Conservation (phyloP, 2,113 vertebrate species). For the Verasper variegatus region DNA sequence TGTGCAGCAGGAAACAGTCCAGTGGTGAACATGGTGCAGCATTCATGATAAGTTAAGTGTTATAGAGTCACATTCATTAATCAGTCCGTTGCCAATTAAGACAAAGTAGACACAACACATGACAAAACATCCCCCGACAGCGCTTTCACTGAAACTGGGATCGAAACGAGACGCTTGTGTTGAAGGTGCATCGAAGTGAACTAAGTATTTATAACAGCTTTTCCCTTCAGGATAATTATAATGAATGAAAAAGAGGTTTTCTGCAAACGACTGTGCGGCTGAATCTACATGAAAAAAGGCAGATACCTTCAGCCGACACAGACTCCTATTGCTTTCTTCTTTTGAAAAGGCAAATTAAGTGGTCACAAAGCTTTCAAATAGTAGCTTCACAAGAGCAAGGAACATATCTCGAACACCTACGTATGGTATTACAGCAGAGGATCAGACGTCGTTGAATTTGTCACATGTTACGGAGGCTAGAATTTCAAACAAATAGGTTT, state of each 20-base stretch:
- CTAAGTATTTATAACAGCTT: slow-evolving; percentile 23
- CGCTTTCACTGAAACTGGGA: slow-evolving; percentile 5
- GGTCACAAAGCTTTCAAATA: slow-evolving; percentile 30
- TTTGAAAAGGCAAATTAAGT: slow-evolving; percentile 48
- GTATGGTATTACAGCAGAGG: slow-evolving; percentile 19
- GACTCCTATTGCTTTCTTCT: slow-evolving; percentile 53
- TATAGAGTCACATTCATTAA: slow-evolving; percentile 64
- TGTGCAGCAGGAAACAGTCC: slow-evolving; percentile 47
- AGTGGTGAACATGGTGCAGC: slow-evolving; percentile 59
- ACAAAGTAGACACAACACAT: slow-evolving; percentile 11
- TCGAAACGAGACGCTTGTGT: slow-evolving; percentile 17
- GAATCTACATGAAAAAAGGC: not conserved
- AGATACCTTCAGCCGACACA: slow-evolving; percentile 12
- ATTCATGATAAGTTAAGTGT: slow-evolving; percentile 51
- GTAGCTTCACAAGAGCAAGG: slow-evolving; percentile 13
- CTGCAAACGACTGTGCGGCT: not conserved
- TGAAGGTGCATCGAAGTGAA: slow-evolving; percentile 55
- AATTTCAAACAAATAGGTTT: slow-evolving; percentile 2
- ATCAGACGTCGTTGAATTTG: not conserved
- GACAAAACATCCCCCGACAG: not conserved
- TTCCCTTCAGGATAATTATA: slow-evolving; percentile 1
- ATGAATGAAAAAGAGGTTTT: slow-evolving; percentile 19
- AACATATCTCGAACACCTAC: not conserved
- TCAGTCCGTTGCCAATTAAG: not conserved
- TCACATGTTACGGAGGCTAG: not conserved